Percentiles rank a stretch among this genome's conserved stretches.
phyloP scores from a whole-genome alignment of 2,888 invertebrate species.

The Tiliacea citrago region DNA sequence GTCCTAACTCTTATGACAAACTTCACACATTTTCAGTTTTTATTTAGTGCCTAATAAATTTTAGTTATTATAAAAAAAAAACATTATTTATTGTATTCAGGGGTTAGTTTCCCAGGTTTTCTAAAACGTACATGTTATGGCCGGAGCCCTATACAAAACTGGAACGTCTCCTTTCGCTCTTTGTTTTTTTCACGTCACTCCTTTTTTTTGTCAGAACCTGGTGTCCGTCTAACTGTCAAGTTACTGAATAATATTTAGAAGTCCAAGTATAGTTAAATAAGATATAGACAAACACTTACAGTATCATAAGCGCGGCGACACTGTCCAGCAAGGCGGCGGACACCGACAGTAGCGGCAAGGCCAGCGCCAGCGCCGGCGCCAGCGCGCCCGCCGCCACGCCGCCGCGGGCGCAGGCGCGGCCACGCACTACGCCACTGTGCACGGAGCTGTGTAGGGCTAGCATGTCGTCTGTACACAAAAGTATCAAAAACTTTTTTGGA shows the following conservation, averaged over 20 bases:
- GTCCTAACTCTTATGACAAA: no score
- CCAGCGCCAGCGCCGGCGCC: constrained; percentile 62
- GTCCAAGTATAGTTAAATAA: not conserved
- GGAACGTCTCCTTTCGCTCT: no score
- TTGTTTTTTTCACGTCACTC: not conserved
- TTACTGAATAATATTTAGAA: not conserved
- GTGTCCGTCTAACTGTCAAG: not conserved
- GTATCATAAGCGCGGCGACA: constrained; percentile 74
- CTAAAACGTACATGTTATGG: no score
- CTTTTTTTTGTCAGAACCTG: not conserved
- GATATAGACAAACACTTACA: constrained; percentile 70
- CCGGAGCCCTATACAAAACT: no score
- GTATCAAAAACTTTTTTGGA: no score
- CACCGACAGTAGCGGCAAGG: constrained; percentile 66
- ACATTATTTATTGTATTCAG: no score
- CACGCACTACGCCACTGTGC: constrained; percentile 55
- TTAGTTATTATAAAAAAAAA: no score
- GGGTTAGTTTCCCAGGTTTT: no score
- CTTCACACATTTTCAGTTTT: no score
- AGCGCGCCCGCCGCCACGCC: constrained; percentile 25
- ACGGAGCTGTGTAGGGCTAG: constrained; percentile 68
- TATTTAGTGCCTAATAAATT: no score
- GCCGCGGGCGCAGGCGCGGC: constrained; percentile 47
- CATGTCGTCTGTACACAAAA: constrained; percentile 74
- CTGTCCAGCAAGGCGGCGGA: constrained; percentile 75